These are phyloP conservation scores for Liasis olivaceus DNA, from an alignment of 2,797 vertebrate genomes.

Conservation along the genomic window DNA sequence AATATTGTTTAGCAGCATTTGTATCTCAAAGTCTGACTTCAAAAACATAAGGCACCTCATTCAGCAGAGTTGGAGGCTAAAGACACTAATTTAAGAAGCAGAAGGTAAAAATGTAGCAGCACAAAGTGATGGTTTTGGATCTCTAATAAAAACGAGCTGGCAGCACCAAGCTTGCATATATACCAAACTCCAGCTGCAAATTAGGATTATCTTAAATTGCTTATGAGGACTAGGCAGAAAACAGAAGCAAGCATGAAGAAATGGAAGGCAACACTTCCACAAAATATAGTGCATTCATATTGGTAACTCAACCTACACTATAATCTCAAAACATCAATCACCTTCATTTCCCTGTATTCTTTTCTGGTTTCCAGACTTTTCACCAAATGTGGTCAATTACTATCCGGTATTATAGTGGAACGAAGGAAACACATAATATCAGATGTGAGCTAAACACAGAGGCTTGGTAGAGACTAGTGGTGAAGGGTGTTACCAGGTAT, in stretches of 20 bases:
- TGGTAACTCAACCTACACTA: neutral
- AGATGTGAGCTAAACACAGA: neutral
- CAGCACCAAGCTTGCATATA: neutral
- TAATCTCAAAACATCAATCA: conserved; percentile 9
- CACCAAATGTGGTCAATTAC: conserved; percentile 12
- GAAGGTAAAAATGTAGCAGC: neutral
- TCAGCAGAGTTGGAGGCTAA: conserved; percentile 26
- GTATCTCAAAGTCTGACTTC: conserved; percentile 36
- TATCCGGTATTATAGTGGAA: neutral
- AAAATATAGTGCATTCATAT: neutral
- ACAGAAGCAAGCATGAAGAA: conserved; percentile 22
- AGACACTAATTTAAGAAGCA: conserved; percentile 3
- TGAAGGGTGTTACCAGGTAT: conserved; percentile 33
- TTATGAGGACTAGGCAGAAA: neutral
- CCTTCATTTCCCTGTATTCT: conserved; percentile 6
- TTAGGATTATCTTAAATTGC: neutral
- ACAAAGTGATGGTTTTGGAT: neutral
- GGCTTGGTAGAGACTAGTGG: conserved; percentile 28
- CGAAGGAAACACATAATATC: conserved; percentile 1
- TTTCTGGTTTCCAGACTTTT: conserved; percentile 17
- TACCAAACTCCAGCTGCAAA: conserved; percentile 20
- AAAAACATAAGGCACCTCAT: conserved; percentile 29
- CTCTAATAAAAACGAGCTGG: conserved; percentile 22
- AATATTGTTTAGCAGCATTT: neutral
- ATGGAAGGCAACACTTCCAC: conserved; percentile 2